These are phyloP conservation scores for Pseudomyrmex gracilis DNA, from an alignment of 1,140 invertebrate genomes.

Conservation along the genomic window DNA sequence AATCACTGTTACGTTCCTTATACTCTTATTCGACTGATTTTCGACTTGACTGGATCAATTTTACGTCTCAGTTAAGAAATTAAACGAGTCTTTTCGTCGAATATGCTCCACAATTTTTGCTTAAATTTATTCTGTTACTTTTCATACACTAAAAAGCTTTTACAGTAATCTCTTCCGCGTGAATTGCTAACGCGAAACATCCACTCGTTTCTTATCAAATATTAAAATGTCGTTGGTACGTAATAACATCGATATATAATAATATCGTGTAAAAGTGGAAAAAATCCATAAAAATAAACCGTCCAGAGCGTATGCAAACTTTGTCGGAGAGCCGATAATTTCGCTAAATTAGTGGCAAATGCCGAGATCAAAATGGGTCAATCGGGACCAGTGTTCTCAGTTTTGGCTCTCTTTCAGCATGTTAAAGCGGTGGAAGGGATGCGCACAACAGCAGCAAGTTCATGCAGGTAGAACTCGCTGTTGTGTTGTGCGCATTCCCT, in stretches of 20 bases:
- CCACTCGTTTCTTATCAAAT: conserved; percentile 18
- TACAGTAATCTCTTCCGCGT: background rate
- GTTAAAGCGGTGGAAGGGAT: no score
- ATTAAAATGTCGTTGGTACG: conserved; percentile 31
- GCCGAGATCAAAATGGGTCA: conserved; percentile 44
- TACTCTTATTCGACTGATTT: background rate
- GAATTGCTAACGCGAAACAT: conserved; percentile 17
- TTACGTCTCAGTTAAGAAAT: conserved; percentile 38
- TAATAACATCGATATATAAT: background rate
- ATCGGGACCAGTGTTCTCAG: no score
- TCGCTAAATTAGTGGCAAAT: conserved; percentile 35
- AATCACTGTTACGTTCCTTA: conserved; percentile 60
- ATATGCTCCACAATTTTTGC: background rate
- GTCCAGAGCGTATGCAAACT: conserved; percentile 4
- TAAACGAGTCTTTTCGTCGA: conserved; percentile 15
- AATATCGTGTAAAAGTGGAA: background rate
- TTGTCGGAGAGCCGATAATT: conserved; percentile 48
- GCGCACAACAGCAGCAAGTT: no score
- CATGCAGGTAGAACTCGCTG: no score
- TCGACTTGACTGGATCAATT: conserved; percentile 38
- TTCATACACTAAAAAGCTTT: conserved; percentile 37
- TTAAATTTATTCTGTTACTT: background rate
- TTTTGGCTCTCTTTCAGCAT: no score
- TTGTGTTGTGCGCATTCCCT: no score
- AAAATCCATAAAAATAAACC: conserved; percentile 2